phyloP scores from a whole-genome alignment of 2,888 invertebrate species.

The Thyatira batis region DNA sequence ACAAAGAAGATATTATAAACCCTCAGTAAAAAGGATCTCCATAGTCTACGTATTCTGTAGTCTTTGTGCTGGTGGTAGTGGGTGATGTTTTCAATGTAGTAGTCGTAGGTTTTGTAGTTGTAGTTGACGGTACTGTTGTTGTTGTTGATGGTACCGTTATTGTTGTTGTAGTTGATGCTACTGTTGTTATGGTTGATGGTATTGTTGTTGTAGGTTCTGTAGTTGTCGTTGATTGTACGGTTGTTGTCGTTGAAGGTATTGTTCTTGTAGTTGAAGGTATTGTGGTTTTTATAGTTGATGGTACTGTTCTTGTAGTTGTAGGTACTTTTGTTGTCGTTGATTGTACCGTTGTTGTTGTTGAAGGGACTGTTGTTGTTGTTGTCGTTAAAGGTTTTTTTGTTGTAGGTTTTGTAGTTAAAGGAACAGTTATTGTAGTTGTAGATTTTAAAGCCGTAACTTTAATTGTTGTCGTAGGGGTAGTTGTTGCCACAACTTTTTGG shows the following conservation, averaged over 20 bases:
- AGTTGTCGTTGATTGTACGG: constrained; percentile 1
- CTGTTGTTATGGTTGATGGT: neutral
- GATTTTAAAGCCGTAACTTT: no score
- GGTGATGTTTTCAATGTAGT: constrained; percentile 8
- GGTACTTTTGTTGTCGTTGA: neutral
- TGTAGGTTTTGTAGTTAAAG: neutral
- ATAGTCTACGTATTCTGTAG: constrained; percentile 5
- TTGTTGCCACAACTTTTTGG: neutral
- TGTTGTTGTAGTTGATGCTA: neutral
- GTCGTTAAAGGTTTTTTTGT: neutral
- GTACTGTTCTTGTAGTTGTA: neutral
- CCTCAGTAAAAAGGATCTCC: constrained; percentile 16
- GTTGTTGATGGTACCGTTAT: constrained; percentile 1
- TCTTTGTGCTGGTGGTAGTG: neutral
- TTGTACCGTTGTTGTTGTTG: neutral
- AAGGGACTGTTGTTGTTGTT: neutral
- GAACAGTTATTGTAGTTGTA: neutral
- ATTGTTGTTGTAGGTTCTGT: constrained; percentile 2
- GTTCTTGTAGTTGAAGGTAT: neutral
- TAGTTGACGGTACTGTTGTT: constrained; percentile 1
- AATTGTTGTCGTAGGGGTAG: neutral
- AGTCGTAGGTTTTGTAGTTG: neutral
- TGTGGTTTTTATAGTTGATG: neutral
- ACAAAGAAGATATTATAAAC: neutral
- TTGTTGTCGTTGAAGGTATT: neutral